phyloP scores from a whole-genome alignment of 2,888 invertebrate species.

The Morpho helenor region DNA sequence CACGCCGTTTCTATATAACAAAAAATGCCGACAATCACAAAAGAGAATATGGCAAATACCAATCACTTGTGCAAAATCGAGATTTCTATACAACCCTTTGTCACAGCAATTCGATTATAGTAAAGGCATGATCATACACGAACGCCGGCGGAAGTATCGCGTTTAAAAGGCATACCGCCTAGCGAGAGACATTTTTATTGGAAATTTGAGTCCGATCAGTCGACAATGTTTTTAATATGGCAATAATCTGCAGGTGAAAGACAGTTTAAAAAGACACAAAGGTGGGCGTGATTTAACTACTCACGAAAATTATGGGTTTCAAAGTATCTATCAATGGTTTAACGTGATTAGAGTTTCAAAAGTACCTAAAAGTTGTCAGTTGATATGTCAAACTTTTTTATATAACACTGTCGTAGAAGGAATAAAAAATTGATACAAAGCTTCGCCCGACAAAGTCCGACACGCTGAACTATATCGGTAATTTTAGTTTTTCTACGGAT shows the following conservation, averaged over 20 bases:
- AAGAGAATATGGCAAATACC: slow-evolving; percentile 66
- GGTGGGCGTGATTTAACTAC: slow-evolving; percentile 18
- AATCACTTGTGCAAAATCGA: slow-evolving; percentile 68
- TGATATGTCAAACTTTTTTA: no score
- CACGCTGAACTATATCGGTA: no score
- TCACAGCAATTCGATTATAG: slow-evolving; percentile 75
- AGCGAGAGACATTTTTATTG: slow-evolving; percentile 38
- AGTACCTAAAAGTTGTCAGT: no score
- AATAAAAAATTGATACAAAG: no score
- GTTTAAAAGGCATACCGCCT: slow-evolving; percentile 75
- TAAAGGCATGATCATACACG: slow-evolving; percentile 73
- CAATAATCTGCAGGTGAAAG: slow-evolving; percentile 47
- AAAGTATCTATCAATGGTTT: no score
- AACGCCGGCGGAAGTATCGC: slow-evolving; percentile 76
- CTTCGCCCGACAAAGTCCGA: no score
- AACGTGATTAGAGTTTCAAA: no score
- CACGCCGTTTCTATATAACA: neutral
- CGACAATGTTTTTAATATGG: slow-evolving; percentile 45
- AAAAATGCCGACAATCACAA: slow-evolving; percentile 59
- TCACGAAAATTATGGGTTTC: no score
- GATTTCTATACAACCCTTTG: slow-evolving; percentile 76
- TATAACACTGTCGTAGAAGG: no score
- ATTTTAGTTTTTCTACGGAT: no score
- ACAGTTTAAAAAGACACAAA: slow-evolving; percentile 14
- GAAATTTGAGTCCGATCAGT: slow-evolving; percentile 9